Conservation (phyloP, 2,797 vertebrate genomes). For the Sylvia borin region DNA sequence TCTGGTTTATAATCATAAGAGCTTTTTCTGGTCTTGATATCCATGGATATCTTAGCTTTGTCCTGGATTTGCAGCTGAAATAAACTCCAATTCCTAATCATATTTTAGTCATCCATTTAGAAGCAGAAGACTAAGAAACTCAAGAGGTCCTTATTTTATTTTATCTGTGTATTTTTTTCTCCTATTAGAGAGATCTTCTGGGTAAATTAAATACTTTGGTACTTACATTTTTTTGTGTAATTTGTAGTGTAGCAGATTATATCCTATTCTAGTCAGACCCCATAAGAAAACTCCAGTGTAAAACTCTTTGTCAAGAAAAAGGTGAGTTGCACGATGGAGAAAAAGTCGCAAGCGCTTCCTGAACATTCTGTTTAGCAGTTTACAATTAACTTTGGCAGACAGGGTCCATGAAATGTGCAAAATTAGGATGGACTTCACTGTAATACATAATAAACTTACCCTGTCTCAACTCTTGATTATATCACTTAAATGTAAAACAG, state of each 20-base stretch:
- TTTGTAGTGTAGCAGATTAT: background rate
- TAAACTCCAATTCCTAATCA: background rate
- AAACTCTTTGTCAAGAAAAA: background rate
- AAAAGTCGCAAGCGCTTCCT: background rate
- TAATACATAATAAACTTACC: background rate
- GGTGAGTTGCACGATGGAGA: background rate
- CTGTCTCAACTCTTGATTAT: background rate
- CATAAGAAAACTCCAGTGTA: background rate
- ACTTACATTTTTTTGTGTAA: background rate
- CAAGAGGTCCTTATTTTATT: background rate
- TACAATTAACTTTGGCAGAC: background rate
- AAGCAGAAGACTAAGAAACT: background rate
- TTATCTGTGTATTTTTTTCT: background rate
- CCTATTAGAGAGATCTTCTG: background rate
- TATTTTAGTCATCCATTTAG: background rate
- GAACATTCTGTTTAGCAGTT: background rate
- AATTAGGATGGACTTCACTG: background rate
- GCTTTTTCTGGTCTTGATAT: background rate
- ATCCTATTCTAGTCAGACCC: background rate
- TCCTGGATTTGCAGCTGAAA: background rate
- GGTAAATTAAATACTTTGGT: background rate
- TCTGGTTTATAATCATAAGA: background rate
- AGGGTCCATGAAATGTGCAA: background rate
- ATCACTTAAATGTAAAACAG: background rate
- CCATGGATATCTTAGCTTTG: background rate